Evolutionary conservation across 2,888 invertebrate species (phyloP), one percentile per base, ranked within the genome.

Genomic region (Sesia apiformis): DNA sequence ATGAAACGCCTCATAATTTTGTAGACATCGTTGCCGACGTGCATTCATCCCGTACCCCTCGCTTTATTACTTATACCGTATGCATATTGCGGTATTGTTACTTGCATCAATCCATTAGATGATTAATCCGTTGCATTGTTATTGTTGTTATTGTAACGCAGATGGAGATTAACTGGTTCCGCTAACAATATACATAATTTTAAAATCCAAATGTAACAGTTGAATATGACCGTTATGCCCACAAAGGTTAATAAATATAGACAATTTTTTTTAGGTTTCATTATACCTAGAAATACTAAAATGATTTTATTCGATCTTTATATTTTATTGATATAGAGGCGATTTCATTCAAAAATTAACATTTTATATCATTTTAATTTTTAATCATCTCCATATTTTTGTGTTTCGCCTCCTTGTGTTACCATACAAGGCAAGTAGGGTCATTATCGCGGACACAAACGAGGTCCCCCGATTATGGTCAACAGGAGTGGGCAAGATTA

Each of bases 31-130:
- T 64, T 63, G 76, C 72, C 77, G 66, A 61, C 77, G 77, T 78
- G 79, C 82, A 82, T 86, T 84, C 84, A 79, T 78, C 73, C 76
- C 73, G 76, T 84, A 84, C 86, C 87, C 87, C 87, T 78, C 76
- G 60, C 71, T 79, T 80, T 82, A 84, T 84, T 83, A 75, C 78
- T 77, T 82, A 79, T 82, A 84, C 76, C 74, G 77, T 82, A 80
- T 82, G 84, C 84, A 84, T 79, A 80, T 81, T 81, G 84, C 78
- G 84, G 83, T 81, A 83, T 83, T 81, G 81, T 85, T 69, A 76
- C 75, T 75, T 72, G 74, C 78, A 78, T 77, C 78, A 70, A 82
- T 77, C 84, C 86, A 87, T 87, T 86, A 86, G 74, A 72, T 74
- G 79, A 84, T 85, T 85, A 86, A 84, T 78, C 76, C 74, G 62